Evolutionary conservation across 2,113 vertebrate genomes (phyloP).

Genomic region (Emydocephalus ijimae): DNA sequence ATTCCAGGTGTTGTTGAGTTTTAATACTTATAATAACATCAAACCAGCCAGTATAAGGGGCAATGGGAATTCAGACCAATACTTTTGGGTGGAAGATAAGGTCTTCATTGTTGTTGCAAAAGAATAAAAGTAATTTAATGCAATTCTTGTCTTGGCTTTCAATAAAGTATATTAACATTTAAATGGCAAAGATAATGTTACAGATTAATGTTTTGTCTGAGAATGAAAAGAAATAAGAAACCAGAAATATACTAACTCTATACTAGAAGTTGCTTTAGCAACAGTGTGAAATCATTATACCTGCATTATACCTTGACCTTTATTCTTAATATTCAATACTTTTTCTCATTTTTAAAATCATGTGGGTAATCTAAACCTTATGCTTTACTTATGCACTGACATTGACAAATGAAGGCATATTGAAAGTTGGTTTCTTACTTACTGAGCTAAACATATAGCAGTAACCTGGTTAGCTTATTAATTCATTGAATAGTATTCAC

Average conservation of each 20-base stretch:
- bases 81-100: neutral
- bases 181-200: constrained; percentile 39
- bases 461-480: neutral
- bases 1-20: neutral
- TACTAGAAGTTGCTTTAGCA: neutral
- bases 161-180: constrained; percentile 42
- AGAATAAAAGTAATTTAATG: neutral
- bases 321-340: neutral
- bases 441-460: neutral
- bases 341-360: neutral
- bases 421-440: neutral
- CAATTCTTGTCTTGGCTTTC: constrained; percentile 38
- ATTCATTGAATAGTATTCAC: neutral
- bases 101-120: neutral
- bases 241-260: neutral
- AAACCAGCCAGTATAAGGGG: neutral
- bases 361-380: neutral
- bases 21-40: neutral
- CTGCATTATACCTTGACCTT: neutral
- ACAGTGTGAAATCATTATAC: neutral
- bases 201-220: constrained; percentile 40
- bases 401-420: neutral
- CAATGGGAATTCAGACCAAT: neutral
- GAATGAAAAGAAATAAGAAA: constrained; percentile 15
- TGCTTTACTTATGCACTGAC: neutral